Percentiles rank a stretch among this genome's conserved stretches.
phyloP scores from a whole-genome alignment of 2,888 invertebrate species.

The Minunthozetes semirufus region DNA sequence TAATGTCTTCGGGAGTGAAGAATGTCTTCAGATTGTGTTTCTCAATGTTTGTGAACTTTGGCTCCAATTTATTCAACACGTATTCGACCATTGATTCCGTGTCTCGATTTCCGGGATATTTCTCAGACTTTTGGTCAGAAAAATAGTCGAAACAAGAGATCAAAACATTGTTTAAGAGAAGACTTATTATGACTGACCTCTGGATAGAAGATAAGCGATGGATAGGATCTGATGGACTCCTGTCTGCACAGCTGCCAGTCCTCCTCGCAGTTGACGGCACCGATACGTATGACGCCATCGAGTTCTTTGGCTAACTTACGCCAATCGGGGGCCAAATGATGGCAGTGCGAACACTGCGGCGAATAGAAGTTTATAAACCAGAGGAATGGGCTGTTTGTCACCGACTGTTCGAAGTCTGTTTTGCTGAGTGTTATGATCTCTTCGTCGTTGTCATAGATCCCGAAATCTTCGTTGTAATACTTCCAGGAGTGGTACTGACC shows the following conservation, averaged over 20 bases:
- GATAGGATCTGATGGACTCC: slow-evolving; percentile 60
- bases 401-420: slow-evolving; percentile 59
- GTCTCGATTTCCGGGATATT: slow-evolving; percentile 58
- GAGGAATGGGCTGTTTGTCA: slow-evolving; percentile 58
- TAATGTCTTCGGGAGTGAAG: neutral
- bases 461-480: slow-evolving; percentile 71
- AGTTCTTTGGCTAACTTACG: slow-evolving; percentile 57
- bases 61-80: slow-evolving; percentile 50
- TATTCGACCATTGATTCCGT: slow-evolving; percentile 58
- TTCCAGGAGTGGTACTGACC: slow-evolving; percentile 69
- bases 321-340: slow-evolving; percentile 62
- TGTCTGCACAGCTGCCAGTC: slow-evolving; percentile 55
- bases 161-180: too few species aligned
- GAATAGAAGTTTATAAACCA: slow-evolving; percentile 67
- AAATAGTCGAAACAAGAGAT: too few species aligned
- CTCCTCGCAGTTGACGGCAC: slow-evolving; percentile 61
- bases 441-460: slow-evolving; percentile 74
- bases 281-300: slow-evolving; percentile 56
- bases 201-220: slow-evolving; percentile 63
- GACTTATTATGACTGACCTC: neutral
- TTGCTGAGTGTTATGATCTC: slow-evolving; percentile 68
- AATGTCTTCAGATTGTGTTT: slow-evolving; percentile 4
- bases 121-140: slow-evolving; percentile 52
- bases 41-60: neutral
- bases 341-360: slow-evolving; percentile 69